Evolutionary conservation across 2,888 invertebrate species (phyloP).

Genomic region (Sipha maydis): DNA sequence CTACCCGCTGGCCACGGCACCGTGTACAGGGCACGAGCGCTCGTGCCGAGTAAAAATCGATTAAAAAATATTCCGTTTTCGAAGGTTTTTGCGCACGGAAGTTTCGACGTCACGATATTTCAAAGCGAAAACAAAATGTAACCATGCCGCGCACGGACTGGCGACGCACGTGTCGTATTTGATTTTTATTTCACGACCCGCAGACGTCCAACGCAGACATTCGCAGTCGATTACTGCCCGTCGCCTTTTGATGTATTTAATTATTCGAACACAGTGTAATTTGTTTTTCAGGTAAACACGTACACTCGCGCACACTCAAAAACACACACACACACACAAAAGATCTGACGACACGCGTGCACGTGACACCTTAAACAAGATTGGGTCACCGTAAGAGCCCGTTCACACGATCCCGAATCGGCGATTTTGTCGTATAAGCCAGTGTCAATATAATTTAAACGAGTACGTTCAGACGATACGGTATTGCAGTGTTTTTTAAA

Average conservation of each 20-base stretch:
- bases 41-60: background rate
- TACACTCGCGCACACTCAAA: too few relatives aligned
- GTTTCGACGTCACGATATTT: background rate
- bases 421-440: too few relatives aligned
- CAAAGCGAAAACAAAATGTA: background rate
- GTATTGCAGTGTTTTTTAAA: too few relatives aligned
- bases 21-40: too few relatives aligned
- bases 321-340: background rate
- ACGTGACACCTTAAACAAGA: slow-evolving; percentile 38
- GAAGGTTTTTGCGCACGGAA: background rate
- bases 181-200: background rate
- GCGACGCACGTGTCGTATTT: background rate
- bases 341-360: background rate
- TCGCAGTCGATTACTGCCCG: background rate
- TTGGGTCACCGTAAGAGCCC: slow-evolving; percentile 20
- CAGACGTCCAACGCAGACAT: background rate
- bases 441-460: too few relatives aligned
- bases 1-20: too few relatives aligned
- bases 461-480: too few relatives aligned
- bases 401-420: too few relatives aligned
- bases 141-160: background rate
- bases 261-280: slow-evolving; percentile 12
- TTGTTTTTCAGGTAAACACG: background rate
- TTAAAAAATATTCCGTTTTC: background rate
- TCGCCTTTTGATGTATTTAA: background rate